A percentile compares a stretch with the other conserved stretches of the same genome.
Conservation (phyloP, 2,797 vertebrate species). For the Sebastes iracundus region DNA sequence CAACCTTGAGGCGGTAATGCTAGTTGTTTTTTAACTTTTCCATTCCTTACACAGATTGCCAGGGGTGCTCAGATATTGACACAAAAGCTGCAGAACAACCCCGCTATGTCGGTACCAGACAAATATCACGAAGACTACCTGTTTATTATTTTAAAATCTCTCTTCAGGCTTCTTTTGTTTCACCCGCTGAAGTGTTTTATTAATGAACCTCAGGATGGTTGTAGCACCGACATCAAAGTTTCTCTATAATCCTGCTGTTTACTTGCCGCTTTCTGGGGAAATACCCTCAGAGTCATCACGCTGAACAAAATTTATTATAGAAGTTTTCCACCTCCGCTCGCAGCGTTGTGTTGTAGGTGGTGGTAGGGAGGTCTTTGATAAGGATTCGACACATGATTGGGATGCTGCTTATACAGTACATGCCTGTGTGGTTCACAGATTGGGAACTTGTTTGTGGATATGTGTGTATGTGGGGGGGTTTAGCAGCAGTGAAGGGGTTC, state of each 20-base stretch:
- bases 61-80: not conserved
- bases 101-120: not conserved
- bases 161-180: slow-evolving; percentile 1
- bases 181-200: not conserved
- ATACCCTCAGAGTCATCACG: slow-evolving; percentile 5
- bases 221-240: not conserved
- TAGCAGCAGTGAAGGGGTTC: slow-evolving; percentile 5
- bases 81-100: not conserved
- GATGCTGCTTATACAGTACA: slow-evolving; percentile 4
- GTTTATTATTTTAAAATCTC: not conserved
- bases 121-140: not conserved
- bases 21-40: not conserved
- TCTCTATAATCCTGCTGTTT: slow-evolving; percentile 19
- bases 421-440: slow-evolving; percentile 23
- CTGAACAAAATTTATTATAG: not conserved
- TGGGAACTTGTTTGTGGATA: not conserved
- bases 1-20: not conserved
- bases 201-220: not conserved
- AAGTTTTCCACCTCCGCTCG: not conserved
- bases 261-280: not conserved
- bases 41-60: not conserved
- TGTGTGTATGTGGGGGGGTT: not conserved
- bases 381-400: slow-evolving; percentile 32
- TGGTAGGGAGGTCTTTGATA: slow-evolving; percentile 25
- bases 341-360: not conserved